phyloP scores from a whole-genome alignment of 2,888 invertebrate genomes.

The Ectemnius continuus region DNA sequence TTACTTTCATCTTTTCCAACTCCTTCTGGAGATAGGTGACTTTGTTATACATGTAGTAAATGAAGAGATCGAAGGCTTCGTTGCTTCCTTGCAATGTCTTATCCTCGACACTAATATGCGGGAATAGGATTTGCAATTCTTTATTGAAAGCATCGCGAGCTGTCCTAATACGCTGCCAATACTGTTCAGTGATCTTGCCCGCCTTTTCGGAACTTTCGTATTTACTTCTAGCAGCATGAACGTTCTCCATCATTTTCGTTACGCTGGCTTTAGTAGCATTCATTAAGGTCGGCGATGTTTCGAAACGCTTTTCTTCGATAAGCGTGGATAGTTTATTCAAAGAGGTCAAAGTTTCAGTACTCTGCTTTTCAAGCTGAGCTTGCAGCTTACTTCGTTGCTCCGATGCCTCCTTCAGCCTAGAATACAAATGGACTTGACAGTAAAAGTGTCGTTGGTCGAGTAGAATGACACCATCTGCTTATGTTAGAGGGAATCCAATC shows the following conservation, averaged over 20 bases:
- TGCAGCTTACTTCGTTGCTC: slow-evolving; percentile 81
- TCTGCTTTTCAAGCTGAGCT: slow-evolving; percentile 81
- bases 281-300: slow-evolving; percentile 74
- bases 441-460: neutral
- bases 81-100: slow-evolving; percentile 82
- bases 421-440: slow-evolving; percentile 5
- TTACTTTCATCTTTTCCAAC: slow-evolving; percentile 84
- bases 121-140: slow-evolving; percentile 86
- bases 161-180: slow-evolving; percentile 88
- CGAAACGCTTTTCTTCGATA: slow-evolving; percentile 76
- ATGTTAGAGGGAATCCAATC: neutral
- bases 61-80: slow-evolving; percentile 87
- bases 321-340: slow-evolving; percentile 77
- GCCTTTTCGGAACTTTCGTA: slow-evolving; percentile 81
- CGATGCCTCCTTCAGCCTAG: slow-evolving; percentile 81
- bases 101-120: slow-evolving; percentile 84
- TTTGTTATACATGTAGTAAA: slow-evolving; percentile 88
- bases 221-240: slow-evolving; percentile 81
- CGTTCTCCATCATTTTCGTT: slow-evolving; percentile 79
- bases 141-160: slow-evolving; percentile 82
- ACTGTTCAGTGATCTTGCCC: slow-evolving; percentile 86
- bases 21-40: slow-evolving; percentile 89
- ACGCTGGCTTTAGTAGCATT: slow-evolving; percentile 72
- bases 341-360: slow-evolving; percentile 80
- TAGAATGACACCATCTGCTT: no score